Evolutionary conservation across 2,888 invertebrate genomes (phyloP).

Genomic region (Dicycla oo): DNA sequence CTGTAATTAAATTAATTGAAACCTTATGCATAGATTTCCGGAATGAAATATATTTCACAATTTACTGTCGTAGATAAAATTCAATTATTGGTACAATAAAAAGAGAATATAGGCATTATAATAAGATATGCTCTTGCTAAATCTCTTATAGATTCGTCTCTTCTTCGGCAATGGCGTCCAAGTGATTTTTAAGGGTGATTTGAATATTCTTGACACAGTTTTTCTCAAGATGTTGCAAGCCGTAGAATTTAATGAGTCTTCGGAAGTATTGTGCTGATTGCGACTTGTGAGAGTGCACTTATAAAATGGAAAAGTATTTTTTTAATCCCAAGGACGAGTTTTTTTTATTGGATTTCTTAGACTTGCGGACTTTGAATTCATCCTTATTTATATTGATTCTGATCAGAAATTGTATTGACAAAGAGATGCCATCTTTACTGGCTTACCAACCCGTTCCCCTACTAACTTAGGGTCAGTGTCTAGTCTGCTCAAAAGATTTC

Average conservation of each 20-base stretch:
- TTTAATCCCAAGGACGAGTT: not conserved
- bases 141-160: not conserved
- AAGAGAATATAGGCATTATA: not conserved
- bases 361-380: not conserved
- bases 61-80: not conserved
- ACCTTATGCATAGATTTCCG: not conserved
- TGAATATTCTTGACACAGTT: conserved; percentile 45
- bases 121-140: not conserved
- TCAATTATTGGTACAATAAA: not conserved
- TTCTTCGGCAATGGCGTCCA: not conserved
- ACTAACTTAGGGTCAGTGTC: not conserved
- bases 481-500: not conserved
- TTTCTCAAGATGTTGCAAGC: conserved; percentile 3
- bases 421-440: not conserved
- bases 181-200: conserved; percentile 15
- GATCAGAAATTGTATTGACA: not conserved
- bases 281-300: conserved; percentile 20
- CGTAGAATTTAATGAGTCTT: conserved; percentile 30
- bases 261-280: not conserved
- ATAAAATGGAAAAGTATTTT: conserved; percentile 7
- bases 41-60: not conserved
- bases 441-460: not conserved
- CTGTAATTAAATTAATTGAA: not conserved
- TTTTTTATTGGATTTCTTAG: not conserved
- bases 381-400: not conserved